These are phyloP conservation scores for Phengaris arion DNA, from an alignment of 2,888 invertebrate species.

Conservation along the genomic window DNA sequence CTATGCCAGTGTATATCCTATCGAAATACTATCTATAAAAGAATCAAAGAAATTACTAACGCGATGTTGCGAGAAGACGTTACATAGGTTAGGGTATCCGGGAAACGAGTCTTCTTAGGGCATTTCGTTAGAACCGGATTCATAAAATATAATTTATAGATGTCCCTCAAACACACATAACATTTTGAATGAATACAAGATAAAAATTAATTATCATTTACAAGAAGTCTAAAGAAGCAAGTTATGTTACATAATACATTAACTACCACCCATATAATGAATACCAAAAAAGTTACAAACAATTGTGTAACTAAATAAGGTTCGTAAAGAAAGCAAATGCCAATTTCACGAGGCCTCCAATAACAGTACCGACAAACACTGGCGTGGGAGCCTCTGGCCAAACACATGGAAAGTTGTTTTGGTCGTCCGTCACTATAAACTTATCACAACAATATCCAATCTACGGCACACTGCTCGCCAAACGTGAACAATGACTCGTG, in stretches of 20 bases:
- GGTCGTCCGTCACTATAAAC: background rate
- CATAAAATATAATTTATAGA: background rate
- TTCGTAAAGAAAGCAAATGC: slow-evolving; percentile 37
- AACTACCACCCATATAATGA: background rate
- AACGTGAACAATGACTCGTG: background rate
- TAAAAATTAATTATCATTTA: too few species aligned
- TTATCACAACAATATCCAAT: slow-evolving; percentile 23
- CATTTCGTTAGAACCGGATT: background rate
- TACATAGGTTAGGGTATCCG: slow-evolving; percentile 19
- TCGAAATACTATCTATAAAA: background rate
- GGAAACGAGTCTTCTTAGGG: background rate
- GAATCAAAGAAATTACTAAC: background rate
- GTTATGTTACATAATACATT: too few species aligned
- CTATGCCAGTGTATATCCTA: background rate
- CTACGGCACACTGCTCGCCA: background rate
- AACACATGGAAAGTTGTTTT: slow-evolving; percentile 49
- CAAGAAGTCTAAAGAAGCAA: too few species aligned
- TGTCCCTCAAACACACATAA: background rate
- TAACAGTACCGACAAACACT: slow-evolving; percentile 47
- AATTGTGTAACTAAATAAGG: slow-evolving; percentile 34
- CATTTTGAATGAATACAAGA: background rate
- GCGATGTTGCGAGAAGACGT: background rate
- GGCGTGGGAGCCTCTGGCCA: slow-evolving; percentile 62
- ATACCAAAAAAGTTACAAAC: slow-evolving; percentile 15
- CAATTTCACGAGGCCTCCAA: slow-evolving; percentile 42